Conservation (phyloP, 2,113 vertebrate genomes). For the Oryzias woworae region DNA sequence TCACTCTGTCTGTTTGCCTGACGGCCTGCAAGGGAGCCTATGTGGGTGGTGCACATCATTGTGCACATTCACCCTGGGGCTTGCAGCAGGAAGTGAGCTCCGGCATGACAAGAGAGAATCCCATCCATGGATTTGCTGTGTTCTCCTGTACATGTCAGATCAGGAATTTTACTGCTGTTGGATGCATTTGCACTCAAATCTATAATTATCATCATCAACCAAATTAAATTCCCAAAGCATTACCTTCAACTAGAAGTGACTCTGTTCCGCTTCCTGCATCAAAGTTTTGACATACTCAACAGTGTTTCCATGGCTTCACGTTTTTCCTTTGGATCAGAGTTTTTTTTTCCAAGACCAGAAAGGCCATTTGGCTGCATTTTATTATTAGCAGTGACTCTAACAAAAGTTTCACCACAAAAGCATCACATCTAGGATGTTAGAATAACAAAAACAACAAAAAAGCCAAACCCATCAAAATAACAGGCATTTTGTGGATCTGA, state of each 20-base stretch:
- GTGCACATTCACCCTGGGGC: slow-evolving; percentile 39
- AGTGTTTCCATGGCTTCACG: slow-evolving; percentile 34
- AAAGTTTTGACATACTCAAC: slow-evolving; percentile 25
- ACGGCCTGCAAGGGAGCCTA: slow-evolving; percentile 30
- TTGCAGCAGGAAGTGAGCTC: slow-evolving; percentile 55
- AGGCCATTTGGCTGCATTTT: slow-evolving; percentile 39
- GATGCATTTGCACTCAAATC: neutral
- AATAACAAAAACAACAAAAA: too few relatives aligned
- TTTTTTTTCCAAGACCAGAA: slow-evolving; percentile 35
- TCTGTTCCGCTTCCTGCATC: slow-evolving; percentile 48
- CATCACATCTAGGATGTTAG: too few relatives aligned
- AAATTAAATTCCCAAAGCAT: slow-evolving; percentile 9
- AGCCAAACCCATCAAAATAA: too few relatives aligned
- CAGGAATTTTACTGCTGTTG: slow-evolving; percentile 13
- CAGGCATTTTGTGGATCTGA: too few relatives aligned
- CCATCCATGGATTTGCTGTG: slow-evolving; percentile 26
- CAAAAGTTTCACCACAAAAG: neutral
- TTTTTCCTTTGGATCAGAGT: slow-evolving; percentile 55
- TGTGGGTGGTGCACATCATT: slow-evolving; percentile 48
- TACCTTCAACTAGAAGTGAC: slow-evolving; percentile 26
- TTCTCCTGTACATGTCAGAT: slow-evolving; percentile 3
- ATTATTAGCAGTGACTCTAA: slow-evolving; percentile 14
- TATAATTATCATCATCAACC: neutral
- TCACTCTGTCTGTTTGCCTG: slow-evolving; percentile 43
- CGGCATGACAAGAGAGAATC: slow-evolving; percentile 34